Evolutionary conservation across 2,797 vertebrate genomes (phyloP), one percentile per base, ranked within the genome.

Genomic region (Chelon auratus): DNA sequence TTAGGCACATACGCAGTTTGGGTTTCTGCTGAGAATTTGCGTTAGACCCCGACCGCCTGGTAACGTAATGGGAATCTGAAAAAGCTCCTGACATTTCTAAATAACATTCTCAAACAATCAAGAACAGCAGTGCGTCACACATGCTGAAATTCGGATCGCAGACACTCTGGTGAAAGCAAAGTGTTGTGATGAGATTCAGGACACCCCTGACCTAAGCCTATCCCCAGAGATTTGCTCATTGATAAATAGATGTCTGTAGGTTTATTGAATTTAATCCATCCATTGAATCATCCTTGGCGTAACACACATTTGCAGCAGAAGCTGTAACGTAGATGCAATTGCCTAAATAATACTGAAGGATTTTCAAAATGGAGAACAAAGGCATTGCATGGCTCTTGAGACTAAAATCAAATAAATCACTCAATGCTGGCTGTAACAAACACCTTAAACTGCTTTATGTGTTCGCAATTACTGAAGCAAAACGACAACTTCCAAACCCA

Each of bases 1-100:
- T 89, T 82, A 86, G 67, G 43, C 68, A 71, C 78, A 83, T 76
- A 76, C 82, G 57, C 62, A 62, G 68, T 53, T 47, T 42, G 53
- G 14, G 56, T 75, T 76, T 48, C 63, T 33, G 20, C 72, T 47
- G 73, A 68, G 71, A 72, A 61, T 78, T 59, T 57, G 70, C 13
- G 36, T 67, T 60, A 47, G 61, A 65, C 42, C 51, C 63, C 9
- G 4, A 60, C 61, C 47, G 74, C 36, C 39, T 57, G 63, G 3
- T 39, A 62, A 71, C 55, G 43, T 60, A 45, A 76, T 40, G 53
- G 48, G 66, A 68, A 78, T 66, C 1, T 39, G 18, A 53, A n/a
- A 26, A 42, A 62, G 18, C 47, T 60, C 52, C 77, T 70, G 80
- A 83, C 73, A 80, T 79, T 52, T 63, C 69, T 75, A 72, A 81